Evolutionary conservation across 2,888 invertebrate species (phyloP).

Genomic region (Cinara cedri): DNA sequence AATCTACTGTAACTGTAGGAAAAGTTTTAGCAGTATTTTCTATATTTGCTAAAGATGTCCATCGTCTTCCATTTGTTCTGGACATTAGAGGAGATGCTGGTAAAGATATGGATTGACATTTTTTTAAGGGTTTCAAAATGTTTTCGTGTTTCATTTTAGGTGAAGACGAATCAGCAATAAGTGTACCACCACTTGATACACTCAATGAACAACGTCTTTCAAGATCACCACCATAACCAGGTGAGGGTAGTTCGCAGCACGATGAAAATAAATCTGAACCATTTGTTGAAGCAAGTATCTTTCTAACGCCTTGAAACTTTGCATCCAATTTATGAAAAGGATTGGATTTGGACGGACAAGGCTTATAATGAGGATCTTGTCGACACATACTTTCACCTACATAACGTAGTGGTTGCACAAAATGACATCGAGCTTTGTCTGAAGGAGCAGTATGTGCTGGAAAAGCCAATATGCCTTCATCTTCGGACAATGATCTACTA

Average conservation of each 20-base stretch:
- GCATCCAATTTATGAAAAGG: slow-evolving; percentile 75
- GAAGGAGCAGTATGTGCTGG: slow-evolving; percentile 71
- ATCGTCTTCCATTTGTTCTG: slow-evolving; percentile 32
- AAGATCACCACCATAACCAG: slow-evolving; percentile 62
- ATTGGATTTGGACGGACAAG: slow-evolving; percentile 70
- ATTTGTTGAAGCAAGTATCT: slow-evolving; percentile 71
- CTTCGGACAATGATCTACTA: slow-evolving; percentile 78
- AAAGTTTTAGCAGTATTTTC: slow-evolving; percentile 35
- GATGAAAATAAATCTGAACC: slow-evolving; percentile 73
- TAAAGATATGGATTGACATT: slow-evolving; percentile 45
- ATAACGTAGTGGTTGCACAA: slow-evolving; percentile 67
- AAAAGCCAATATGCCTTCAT: slow-evolving; percentile 69
- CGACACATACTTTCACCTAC: slow-evolving; percentile 86
- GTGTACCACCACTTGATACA: slow-evolving; percentile 53
- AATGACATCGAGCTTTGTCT: slow-evolving; percentile 77
- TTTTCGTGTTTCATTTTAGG: slow-evolving; percentile 37
- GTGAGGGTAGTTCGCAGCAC: slow-evolving; percentile 78
- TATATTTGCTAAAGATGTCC: slow-evolving; percentile 39
- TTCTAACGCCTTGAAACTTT: slow-evolving; percentile 79
- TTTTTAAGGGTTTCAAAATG: slow-evolving; percentile 29
- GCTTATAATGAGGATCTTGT: slow-evolving; percentile 81
- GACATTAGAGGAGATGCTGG: slow-evolving; percentile 45
- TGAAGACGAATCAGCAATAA: slow-evolving; percentile 44
- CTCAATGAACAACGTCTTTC: slow-evolving; percentile 52
- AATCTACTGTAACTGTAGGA: slow-evolving; percentile 50